These are phyloP conservation scores for Catharus bicknelli DNA, from an alignment of 2,113 vertebrate species.

Conservation along the genomic window DNA sequence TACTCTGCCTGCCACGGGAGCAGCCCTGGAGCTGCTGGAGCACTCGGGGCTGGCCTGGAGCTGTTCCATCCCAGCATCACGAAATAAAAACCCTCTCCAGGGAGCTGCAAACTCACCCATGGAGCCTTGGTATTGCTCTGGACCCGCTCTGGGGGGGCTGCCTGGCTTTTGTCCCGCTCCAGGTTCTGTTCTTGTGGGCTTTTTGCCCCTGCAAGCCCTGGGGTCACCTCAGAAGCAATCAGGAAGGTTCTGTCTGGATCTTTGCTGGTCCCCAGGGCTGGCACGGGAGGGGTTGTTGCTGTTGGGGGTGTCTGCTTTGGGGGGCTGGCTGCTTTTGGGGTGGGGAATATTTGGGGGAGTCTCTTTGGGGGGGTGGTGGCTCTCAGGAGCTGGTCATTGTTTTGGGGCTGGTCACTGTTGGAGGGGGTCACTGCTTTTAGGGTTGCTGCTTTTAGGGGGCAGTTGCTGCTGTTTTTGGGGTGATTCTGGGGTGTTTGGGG, in stretches of 20 bases:
- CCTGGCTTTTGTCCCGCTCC: rapidly evolving
- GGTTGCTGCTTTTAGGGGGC: rapidly evolving
- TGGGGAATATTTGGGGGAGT: background rate
- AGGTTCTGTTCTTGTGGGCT: rapidly evolving
- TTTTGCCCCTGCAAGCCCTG: background rate
- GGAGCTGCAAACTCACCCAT: rapidly evolving
- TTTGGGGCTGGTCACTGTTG: background rate
- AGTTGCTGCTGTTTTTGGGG: background rate
- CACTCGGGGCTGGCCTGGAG: background rate
- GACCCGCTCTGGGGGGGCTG: rapidly evolving
- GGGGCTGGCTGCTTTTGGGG: background rate
- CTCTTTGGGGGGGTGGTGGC: background rate
- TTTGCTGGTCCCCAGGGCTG: rapidly evolving
- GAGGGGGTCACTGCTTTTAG: background rate
- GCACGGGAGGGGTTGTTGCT: background rate
- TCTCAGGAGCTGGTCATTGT: background rate
- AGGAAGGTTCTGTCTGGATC: background rate
- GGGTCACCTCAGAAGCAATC: background rate
- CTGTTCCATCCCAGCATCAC: background rate
- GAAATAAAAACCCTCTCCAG: rapidly evolving
- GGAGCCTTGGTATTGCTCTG: background rate
- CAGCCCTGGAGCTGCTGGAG: background rate
- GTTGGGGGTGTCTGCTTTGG: background rate
- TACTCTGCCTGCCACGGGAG: background rate
- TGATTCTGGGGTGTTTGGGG: background rate